These are phyloP conservation scores for Protobothrops mucrosquamatus DNA, from an alignment of 2,113 vertebrate genomes.

Conservation along the genomic window DNA sequence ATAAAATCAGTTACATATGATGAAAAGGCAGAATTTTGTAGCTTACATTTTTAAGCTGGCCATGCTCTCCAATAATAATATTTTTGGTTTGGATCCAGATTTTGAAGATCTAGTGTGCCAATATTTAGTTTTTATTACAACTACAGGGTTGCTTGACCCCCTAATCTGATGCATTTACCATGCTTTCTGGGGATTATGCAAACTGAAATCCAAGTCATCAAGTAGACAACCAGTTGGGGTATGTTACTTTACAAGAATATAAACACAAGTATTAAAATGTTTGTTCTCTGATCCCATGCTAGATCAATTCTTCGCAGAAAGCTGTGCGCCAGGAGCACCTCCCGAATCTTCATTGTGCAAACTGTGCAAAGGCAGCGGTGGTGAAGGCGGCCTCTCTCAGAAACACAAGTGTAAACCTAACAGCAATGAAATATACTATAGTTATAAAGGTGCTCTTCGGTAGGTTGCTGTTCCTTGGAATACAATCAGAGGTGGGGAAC, in stretches of 20 bases:
- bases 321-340: constrained; percentile 81
- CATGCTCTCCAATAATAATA: neutral
- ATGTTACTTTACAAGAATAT: neutral
- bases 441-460: constrained; percentile 82
- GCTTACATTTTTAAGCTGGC: neutral
- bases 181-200: neutral
- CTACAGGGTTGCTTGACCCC: neutral
- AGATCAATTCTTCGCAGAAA: constrained; percentile 70
- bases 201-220: neutral
- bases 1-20: neutral
- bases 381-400: constrained; percentile 13
- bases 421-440: constrained; percentile 71
- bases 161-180: neutral
- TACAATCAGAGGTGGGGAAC: too few relatives aligned
- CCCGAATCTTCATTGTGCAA: constrained; percentile 69
- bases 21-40: neutral
- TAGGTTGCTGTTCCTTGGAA: constrained; percentile 34
- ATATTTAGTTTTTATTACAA: neutral
- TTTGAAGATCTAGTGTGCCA: neutral
- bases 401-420: constrained; percentile 68
- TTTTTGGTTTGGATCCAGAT: neutral
- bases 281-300: neutral
- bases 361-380: constrained; percentile 67
- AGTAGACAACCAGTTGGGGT: neutral
- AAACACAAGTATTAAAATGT: neutral